Percentiles rank a stretch among this genome's conserved stretches.
Conservation (phyloP, 2,797 vertebrate genomes). For the Manis pentadactyla region DNA sequence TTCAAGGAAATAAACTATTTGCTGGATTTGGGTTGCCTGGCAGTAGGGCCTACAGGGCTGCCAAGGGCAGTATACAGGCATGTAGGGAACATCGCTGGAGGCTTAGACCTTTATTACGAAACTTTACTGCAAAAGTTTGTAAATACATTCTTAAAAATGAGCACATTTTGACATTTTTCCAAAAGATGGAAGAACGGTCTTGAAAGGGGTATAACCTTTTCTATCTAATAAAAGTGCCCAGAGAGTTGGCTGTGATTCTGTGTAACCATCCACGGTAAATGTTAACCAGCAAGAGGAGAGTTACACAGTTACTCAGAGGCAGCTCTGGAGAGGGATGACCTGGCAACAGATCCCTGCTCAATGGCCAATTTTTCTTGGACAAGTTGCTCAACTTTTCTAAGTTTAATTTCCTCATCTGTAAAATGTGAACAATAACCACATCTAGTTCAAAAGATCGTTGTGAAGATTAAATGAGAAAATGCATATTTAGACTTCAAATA, state of each 20-base stretch:
- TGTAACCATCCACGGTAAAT: background rate
- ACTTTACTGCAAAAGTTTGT: background rate
- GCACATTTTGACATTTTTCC: background rate
- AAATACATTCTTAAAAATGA: background rate
- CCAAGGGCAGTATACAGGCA: background rate
- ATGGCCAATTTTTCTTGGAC: background rate
- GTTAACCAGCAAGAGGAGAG: background rate
- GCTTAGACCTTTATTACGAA: background rate
- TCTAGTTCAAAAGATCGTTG: background rate
- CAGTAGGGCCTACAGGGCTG: background rate
- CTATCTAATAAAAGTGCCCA: background rate
- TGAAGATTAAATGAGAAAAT: background rate
- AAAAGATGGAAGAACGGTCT: background rate
- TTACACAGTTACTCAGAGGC: background rate
- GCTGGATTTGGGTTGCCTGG: background rate
- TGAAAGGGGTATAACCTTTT: background rate
- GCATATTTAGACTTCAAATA: background rate
- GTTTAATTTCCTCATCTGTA: conserved; percentile 33
- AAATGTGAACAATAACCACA: background rate
- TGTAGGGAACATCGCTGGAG: background rate
- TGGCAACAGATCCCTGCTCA: background rate
- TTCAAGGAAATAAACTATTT: background rate
- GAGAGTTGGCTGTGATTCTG: background rate
- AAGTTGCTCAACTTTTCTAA: background rate
- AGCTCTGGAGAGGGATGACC: background rate